phyloP scores from a whole-genome alignment of 2,888 invertebrate genomes.

The Drosophila mayaguana region DNA sequence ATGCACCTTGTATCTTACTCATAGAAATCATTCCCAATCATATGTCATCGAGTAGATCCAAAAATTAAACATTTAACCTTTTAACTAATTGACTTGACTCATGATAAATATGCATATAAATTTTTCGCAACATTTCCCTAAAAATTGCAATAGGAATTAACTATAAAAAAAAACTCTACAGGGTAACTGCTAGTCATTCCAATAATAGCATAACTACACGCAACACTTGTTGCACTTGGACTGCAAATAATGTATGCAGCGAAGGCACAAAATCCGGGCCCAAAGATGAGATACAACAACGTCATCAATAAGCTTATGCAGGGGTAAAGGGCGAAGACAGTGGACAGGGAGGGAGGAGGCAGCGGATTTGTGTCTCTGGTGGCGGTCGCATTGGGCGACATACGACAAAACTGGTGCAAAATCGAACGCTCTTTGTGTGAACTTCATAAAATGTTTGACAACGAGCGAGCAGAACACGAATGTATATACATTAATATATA shows the following conservation, averaged over 20 bases:
- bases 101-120: no score
- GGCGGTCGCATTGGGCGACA: slow-evolving; percentile 73
- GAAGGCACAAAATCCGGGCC: slow-evolving; percentile 12
- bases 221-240: slow-evolving; percentile 3
- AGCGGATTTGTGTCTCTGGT: slow-evolving; percentile 36
- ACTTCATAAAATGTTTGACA: slow-evolving; percentile 85
- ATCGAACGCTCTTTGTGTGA: slow-evolving; percentile 85
- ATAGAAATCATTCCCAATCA: not conserved
- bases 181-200: slow-evolving; percentile 3
- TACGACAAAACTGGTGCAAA: slow-evolving; percentile 83
- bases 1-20: no score
- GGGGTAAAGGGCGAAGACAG: not conserved
- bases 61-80: no score
- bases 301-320: slow-evolving; percentile 13
- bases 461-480: slow-evolving; percentile 13
- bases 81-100: no score
- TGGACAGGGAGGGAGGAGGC: no score
- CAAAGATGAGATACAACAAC: slow-evolving; percentile 32
- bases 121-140: not conserved
- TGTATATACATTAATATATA: not conserved
- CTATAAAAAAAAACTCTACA: not conserved
- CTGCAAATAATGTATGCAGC: slow-evolving; percentile 42
- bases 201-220: not conserved
- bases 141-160: no score
- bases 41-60: no score